phyloP scores from a whole-genome alignment of 2,797 vertebrate genomes.

The Monodelphis domestica region DNA sequence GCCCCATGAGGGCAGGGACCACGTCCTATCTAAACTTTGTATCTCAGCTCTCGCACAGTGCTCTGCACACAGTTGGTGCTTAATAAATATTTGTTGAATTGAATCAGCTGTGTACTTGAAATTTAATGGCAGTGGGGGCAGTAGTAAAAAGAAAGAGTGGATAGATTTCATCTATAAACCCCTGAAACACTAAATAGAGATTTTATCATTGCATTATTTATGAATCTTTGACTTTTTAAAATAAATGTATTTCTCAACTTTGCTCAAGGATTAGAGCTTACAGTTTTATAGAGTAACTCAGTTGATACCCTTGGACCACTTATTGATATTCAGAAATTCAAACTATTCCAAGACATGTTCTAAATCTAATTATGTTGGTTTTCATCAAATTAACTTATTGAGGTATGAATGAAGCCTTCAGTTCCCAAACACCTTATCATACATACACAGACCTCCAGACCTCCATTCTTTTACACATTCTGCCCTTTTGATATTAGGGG shows the following conservation, averaged over 20 bases:
- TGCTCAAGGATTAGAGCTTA: conserved; percentile 18
- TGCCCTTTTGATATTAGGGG: neutral
- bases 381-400: neutral
- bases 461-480: neutral
- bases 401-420: neutral
- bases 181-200: conserved; percentile 17
- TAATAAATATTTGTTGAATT: conserved; percentile 10
- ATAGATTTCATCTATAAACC: neutral
- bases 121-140: conserved; percentile 19
- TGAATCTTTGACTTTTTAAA: conserved; percentile 21
- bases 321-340: conserved; percentile 27
- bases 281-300: conserved; percentile 12
- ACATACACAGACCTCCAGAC: neutral
- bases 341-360: conserved; percentile 15
- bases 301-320: conserved; percentile 26
- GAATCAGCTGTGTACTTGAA: conserved; percentile 40
- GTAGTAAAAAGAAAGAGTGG: neutral
- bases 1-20: neutral
- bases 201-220: conserved; percentile 30
- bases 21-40: neutral
- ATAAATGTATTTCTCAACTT: conserved; percentile 4
- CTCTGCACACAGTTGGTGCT: conserved; percentile 35
- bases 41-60: neutral
- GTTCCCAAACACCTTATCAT: neutral
- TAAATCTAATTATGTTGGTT: conserved; percentile 34